Conservation (phyloP, 1,140 invertebrate genomes). For the Aleiodes sp. region DNA sequence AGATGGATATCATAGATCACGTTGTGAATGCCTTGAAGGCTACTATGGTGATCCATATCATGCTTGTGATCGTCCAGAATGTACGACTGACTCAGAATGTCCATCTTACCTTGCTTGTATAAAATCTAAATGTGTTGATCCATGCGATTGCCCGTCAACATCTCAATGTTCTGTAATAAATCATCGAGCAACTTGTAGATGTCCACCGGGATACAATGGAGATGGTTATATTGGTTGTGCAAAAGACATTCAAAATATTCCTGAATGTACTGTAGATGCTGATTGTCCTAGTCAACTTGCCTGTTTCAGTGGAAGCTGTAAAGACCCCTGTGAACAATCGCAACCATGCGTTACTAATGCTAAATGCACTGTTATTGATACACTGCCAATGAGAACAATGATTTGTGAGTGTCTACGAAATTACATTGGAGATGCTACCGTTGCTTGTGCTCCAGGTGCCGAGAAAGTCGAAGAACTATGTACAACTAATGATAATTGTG, state of each 20-base stretch:
- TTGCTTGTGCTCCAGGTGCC: constrained; percentile 72
- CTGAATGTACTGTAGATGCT: constrained; percentile 81
- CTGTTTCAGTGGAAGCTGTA: constrained; percentile 82
- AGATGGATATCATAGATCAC: constrained; percentile 75
- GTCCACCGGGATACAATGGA: constrained; percentile 83
- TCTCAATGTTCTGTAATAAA: constrained; percentile 81
- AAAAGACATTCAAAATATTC: constrained; percentile 66
- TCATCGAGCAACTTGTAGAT: constrained; percentile 81
- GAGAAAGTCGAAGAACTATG: constrained; percentile 72
- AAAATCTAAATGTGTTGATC: constrained; percentile 79
- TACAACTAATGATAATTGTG: constrained; percentile 75
- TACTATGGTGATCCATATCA: constrained; percentile 80
- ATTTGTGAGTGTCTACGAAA: constrained; percentile 85
- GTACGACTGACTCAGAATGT: constrained; percentile 77
- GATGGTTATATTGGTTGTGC: constrained; percentile 77
- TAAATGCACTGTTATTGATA: constrained; percentile 83
- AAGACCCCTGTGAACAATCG: constrained; percentile 81
- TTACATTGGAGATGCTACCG: constrained; percentile 84
- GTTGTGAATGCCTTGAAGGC: constrained; percentile 81
- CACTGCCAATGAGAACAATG: constrained; percentile 86
- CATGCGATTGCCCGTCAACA: constrained; percentile 77
- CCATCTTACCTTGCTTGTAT: constrained; percentile 78
- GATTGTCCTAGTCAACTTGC: constrained; percentile 87
- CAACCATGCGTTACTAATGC: constrained; percentile 84
- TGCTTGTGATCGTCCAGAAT: constrained; percentile 81